phyloP scores from a whole-genome alignment of 1,140 invertebrate species.

The Eubasilissa regina region DNA sequence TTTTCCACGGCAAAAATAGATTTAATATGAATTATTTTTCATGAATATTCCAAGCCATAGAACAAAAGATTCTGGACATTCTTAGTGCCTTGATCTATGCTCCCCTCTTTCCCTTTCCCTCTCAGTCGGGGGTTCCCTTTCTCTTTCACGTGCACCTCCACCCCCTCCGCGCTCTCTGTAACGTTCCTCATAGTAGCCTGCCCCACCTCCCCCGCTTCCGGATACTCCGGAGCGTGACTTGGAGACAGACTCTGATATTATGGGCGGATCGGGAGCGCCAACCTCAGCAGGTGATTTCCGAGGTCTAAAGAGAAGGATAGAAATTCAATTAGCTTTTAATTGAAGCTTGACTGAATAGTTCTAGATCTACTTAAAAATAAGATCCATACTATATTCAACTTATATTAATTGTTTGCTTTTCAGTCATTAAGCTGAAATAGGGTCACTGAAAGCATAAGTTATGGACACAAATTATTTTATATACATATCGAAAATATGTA shows the following conservation, averaged over 20 bases:
- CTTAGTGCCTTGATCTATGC: conserved; percentile 82
- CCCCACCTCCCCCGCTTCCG: conserved; percentile 68
- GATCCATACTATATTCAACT: too few relatives aligned
- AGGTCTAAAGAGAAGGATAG: conserved; percentile 66
- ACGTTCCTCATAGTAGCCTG: conserved; percentile 86
- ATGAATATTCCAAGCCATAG: too few relatives aligned
- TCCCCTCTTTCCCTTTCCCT: conserved; percentile 78
- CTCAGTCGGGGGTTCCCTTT: conserved; percentile 74
- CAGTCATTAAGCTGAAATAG: too few relatives aligned
- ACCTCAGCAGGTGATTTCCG: conserved; percentile 74
- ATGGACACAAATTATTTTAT: too few relatives aligned
- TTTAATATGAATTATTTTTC: too few relatives aligned
- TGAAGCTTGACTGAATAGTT: too few relatives aligned
- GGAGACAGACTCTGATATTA: conserved; percentile 70
- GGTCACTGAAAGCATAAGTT: too few relatives aligned
- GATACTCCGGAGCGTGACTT: conserved; percentile 75
- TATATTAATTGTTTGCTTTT: too few relatives aligned
- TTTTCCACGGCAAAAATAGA: too few relatives aligned
- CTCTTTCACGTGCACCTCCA: conserved; percentile 80
- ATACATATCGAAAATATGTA: too few relatives aligned
- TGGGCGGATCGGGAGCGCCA: conserved; percentile 65
- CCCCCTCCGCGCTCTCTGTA: conserved; percentile 81
- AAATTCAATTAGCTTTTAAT: conserved; percentile 40
- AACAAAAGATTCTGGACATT: too few relatives aligned
- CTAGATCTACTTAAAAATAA: too few relatives aligned